A percentile compares a stretch with the other conserved stretches of the same genome.
These are phyloP conservation scores for Cnemophilus loriae DNA, from an alignment of 2,113 vertebrate species.

Conservation along the genomic window DNA sequence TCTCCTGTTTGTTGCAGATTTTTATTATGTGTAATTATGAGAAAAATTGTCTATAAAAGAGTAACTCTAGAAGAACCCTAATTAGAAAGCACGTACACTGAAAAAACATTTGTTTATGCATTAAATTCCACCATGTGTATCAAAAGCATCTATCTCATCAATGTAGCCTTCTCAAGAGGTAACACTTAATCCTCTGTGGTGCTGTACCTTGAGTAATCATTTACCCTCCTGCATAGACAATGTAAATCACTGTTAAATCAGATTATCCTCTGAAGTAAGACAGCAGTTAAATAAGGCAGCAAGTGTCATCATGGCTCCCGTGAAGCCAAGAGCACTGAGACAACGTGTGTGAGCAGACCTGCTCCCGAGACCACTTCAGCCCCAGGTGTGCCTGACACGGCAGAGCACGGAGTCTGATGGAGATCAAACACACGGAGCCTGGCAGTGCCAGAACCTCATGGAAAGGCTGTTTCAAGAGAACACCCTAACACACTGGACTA, in stretches of 20 bases:
- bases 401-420: background rate
- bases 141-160: background rate
- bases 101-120: background rate
- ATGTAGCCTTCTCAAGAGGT: background rate
- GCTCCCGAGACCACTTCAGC: background rate
- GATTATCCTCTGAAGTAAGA: background rate
- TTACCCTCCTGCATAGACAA: background rate
- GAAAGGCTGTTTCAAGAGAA: background rate
- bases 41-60: background rate
- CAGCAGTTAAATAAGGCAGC: background rate
- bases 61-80: background rate
- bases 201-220: background rate
- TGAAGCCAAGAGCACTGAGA: background rate
- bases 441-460: accelerated
- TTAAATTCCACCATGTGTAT: background rate
- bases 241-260: background rate
- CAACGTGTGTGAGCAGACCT: background rate
- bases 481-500: background rate
- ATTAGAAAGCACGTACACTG: background rate
- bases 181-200: background rate
- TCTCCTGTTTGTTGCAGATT: background rate
- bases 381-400: background rate
- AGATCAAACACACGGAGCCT: background rate
- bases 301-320: background rate
- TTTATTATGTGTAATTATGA: background rate